phyloP scores from a whole-genome alignment of 2,113 vertebrate species.

The Lamprologus sp. region DNA sequence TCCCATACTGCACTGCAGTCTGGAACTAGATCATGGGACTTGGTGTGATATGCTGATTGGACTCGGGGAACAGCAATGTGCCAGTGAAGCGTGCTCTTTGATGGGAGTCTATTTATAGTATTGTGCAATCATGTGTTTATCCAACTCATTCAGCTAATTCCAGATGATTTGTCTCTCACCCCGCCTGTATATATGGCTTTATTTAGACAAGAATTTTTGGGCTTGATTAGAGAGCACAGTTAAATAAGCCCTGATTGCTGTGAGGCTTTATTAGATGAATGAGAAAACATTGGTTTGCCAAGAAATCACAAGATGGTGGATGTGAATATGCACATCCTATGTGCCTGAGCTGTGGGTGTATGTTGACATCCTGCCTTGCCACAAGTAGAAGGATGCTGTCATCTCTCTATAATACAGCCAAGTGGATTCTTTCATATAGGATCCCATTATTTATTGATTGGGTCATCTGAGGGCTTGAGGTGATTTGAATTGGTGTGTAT shows the following conservation, averaged over 20 bases:
- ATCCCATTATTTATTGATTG: not conserved
- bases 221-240: slow-evolving; percentile 54
- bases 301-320: slow-evolving; percentile 17
- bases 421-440: not conserved
- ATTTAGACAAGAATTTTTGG: slow-evolving; percentile 49
- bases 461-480: not conserved
- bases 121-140: slow-evolving; percentile 59
- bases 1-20: slow-evolving; percentile 29
- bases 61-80: slow-evolving; percentile 35
- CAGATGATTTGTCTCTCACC: slow-evolving; percentile 52
- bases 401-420: not conserved
- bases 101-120: slow-evolving; percentile 63
- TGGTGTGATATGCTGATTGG: slow-evolving; percentile 43
- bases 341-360: not conserved
- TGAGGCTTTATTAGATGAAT: slow-evolving; percentile 45
- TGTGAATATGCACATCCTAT: slow-evolving; percentile 14
- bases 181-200: slow-evolving; percentile 44
- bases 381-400: not conserved
- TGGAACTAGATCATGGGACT: slow-evolving; percentile 42
- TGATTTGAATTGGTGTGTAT: not conserved
- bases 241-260: slow-evolving; percentile 56
- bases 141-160: slow-evolving; percentile 60
- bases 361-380: slow-evolving; percentile 3
- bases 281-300: slow-evolving; percentile 38
- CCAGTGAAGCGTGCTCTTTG: slow-evolving; percentile 43